Base-by-base conservation (phyloP, 2,888 invertebrate species). In the Metellina segmentata region DNA sequence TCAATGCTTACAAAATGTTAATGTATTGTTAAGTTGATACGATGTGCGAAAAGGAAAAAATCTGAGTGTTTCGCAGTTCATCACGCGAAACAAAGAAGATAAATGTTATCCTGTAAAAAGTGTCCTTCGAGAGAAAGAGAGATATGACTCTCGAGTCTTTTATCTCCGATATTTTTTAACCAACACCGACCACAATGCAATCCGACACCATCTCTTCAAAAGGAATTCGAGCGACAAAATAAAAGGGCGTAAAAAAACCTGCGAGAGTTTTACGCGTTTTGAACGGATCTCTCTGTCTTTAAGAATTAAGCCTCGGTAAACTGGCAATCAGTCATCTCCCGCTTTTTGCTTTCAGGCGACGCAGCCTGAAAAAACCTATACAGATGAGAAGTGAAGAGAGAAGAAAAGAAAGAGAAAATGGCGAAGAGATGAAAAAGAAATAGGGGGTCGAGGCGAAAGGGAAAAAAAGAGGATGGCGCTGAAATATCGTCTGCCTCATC, bases 321-420 rank as follows among this genome's bases (percentile, higher is more conserved):
- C 87, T 86, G 78, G 87, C 72, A 91, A 91, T 91, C 91, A 87
- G 91, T 91, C 91, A 91, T 91, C 87, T 87, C 82, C 70, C 69
- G 13, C 53, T 85, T 78, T 86, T 78, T 81, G 52, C 81, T 86
- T 86, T 86, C 53, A 81, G 75, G 75, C 86, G 86, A 79, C 85
- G 49, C 74, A 53, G 61, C 20, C 74, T 75, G 78, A 61, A 89
- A 81, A 81, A 52, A n/a, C 48, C n/a, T 48, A 48, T 20, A 1
- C 53, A 70, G 75, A 83, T 77, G 69, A 61, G 88, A 83, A 89
- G 19, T 48, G 49, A 90, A 85, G 72, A 20, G 77, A 61, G 34
- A 19, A 49, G 34, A 83, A 74, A 74, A 49, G 34, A 52, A 20
- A 83, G 34, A 74, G 19, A 81, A 34, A 48, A 72, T 34, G 34